A percentile compares a stretch with the other conserved stretches of the same genome.
These are phyloP conservation scores for Paramormyrops kingsleyae DNA, from an alignment of 2,113 vertebrate species.

Conservation along the genomic window DNA sequence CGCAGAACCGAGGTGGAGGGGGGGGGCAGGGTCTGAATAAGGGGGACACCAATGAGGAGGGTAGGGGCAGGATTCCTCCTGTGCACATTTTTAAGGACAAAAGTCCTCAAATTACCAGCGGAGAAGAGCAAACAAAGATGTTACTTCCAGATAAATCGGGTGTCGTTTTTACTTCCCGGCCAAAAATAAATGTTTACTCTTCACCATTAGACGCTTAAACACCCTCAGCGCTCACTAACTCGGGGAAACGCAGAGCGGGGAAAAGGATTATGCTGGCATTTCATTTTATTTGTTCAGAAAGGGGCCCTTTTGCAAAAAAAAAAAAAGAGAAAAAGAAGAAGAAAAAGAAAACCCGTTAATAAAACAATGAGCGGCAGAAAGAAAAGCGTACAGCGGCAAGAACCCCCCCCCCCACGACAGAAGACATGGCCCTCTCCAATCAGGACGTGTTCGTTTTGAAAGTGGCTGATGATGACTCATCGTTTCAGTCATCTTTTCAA, in stretches of 20 bases:
- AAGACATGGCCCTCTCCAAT: constrained; percentile 46
- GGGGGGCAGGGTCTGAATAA: constrained; percentile 22
- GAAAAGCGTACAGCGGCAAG: constrained; percentile 37
- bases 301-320: constrained; percentile 2
- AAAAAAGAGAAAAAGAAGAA: background rate
- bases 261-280: constrained; percentile 20
- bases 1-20: constrained; percentile 15
- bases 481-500: constrained; percentile 51
- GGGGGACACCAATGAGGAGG: constrained; percentile 8
- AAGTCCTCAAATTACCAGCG: constrained; percentile 20
- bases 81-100: constrained; percentile 22
- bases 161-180: constrained; percentile 13
- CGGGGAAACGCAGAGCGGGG: background rate
- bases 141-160: constrained; percentile 21
- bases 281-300: constrained; percentile 10
- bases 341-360: background rate
- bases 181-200: constrained; percentile 15
- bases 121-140: constrained; percentile 23
- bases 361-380: background rate
- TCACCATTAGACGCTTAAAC: constrained; percentile 12
- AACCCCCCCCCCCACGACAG: constrained; percentile 43
- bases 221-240: background rate
- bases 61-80: constrained; percentile 32
- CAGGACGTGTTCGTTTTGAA: constrained; percentile 55
- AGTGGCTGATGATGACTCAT: constrained; percentile 63